Evolutionary conservation across 2,113 vertebrate genomes (phyloP), one percentile per base, ranked within the genome.

Genomic region (Percina caprodes): DNA sequence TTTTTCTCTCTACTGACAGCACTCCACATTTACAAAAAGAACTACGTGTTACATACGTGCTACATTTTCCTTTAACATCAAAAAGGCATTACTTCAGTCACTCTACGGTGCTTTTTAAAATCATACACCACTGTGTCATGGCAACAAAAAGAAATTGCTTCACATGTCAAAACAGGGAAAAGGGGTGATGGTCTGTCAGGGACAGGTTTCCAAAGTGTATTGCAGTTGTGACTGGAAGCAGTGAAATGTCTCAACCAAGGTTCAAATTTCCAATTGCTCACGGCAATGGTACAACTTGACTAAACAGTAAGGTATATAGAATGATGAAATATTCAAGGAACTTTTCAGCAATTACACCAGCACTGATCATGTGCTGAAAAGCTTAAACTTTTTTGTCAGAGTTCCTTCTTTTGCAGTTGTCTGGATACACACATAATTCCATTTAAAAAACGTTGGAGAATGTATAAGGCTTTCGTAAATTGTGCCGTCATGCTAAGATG

Each of bases 261-360:
- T 68, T 60, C 62, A 63, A 60, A 67, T 79, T 77, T 83, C 65
- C 48, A 18, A n/a, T 26, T 12, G 23, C 39, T 65, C 15, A 46
- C 1, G 10, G 68, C 18, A 54, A 26, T 33, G 24, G 24, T 59
- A 66, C 35, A 30, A 45, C 72, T 39, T 75, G 83, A 84, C 60
- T 61, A 56, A 56, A 61, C 24, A 69, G 67, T 23, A 14, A 49
- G 46, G 79, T 67, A 26, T 56, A 12, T 1, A 39, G 68, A 77
- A 59, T 86, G 84, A 88, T 79, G 84, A 86, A 89, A 91, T 78
- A 60, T 55, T 33, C 23, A 65, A 3, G 87, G n/a, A 86, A 79
- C 60, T 15, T 51, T 24, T 23, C 39, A 21, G 48, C 51, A 54
- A 66, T 54, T 74, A 52, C 21, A 66, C n/a, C 49, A 70, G 62